Evolutionary conservation across 2,113 vertebrate genomes (phyloP).

Genomic region (Struthio camelus): DNA sequence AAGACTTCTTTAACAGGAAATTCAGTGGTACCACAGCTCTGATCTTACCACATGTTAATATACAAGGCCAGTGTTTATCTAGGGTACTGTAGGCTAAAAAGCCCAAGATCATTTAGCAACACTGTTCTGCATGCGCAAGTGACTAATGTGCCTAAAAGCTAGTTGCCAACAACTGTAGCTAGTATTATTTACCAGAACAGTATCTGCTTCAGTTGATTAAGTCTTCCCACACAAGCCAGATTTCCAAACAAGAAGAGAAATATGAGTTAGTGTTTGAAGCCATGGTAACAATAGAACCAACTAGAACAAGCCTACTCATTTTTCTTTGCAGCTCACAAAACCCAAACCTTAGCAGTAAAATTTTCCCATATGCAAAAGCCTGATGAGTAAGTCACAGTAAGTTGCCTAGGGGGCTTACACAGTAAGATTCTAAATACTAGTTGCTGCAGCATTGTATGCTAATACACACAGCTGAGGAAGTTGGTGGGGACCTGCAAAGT

Average conservation of each 20-base stretch:
- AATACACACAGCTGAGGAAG: background rate
- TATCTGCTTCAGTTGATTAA: background rate
- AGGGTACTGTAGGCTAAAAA: background rate
- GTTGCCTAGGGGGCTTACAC: background rate
- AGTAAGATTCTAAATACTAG: background rate
- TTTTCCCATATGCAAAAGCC: background rate
- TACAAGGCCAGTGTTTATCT: background rate
- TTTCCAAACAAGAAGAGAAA: background rate
- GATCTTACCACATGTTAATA: background rate
- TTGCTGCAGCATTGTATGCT: background rate
- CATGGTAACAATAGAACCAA: background rate
- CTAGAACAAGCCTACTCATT: background rate
- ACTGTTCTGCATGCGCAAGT: background rate
- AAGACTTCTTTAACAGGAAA: background rate
- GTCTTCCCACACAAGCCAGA: background rate
- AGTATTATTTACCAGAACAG: background rate
- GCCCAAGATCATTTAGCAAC: background rate
- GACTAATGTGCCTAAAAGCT: background rate
- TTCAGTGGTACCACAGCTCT: background rate
- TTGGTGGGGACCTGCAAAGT: background rate
- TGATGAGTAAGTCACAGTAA: background rate
- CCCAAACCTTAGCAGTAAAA: background rate
- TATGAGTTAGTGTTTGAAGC: background rate
- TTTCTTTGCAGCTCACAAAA: background rate
- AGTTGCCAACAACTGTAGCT: background rate